These are phyloP conservation scores for Trisateles emortualis DNA, from an alignment of 2,888 invertebrate genomes.

Conservation along the genomic window DNA sequence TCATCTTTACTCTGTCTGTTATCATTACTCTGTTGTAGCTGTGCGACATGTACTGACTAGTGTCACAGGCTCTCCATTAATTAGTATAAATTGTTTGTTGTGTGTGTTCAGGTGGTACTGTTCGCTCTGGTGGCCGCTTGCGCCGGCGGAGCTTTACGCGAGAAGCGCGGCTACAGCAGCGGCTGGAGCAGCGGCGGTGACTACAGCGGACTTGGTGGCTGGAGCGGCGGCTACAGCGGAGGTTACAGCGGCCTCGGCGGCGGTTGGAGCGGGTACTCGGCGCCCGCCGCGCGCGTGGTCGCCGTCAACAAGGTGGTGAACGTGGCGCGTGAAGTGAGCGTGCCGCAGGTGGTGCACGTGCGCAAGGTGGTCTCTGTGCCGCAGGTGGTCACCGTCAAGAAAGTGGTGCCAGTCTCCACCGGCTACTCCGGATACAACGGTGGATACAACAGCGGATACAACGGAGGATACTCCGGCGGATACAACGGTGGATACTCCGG, in stretches of 20 bases:
- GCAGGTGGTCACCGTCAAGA: constrained; percentile 57
- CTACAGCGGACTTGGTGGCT: constrained; percentile 7
- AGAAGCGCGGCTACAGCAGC: constrained; percentile 29
- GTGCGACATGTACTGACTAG: too few relatives aligned
- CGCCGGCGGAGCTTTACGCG: constrained; percentile 32
- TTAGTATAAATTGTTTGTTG: not conserved
- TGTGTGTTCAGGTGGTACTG: constrained; percentile 9
- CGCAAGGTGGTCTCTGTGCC: constrained; percentile 55
- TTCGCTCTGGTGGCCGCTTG: constrained; percentile 17
- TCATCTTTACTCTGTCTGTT: too few relatives aligned
- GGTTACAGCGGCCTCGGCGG: constrained; percentile 11
- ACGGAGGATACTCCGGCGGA: constrained; percentile 1
- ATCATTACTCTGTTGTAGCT: too few relatives aligned
- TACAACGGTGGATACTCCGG: not conserved
- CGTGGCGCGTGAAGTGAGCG: constrained; percentile 43
- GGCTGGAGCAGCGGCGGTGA: constrained; percentile 9
- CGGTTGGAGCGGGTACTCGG: constrained; percentile 6
- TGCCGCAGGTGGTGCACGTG: constrained; percentile 52
- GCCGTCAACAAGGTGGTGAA: constrained; percentile 50
- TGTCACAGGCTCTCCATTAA: too few relatives aligned
- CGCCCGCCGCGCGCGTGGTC: constrained; percentile 13
- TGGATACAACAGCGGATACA: constrained; percentile 10
- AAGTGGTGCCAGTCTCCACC: constrained; percentile 28
- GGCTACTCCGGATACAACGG: constrained; percentile 6
- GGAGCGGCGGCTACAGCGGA: constrained; percentile 7